Base-by-base conservation (phyloP, 2,888 invertebrate species). In the Cactoblastis cactorum region DNA sequence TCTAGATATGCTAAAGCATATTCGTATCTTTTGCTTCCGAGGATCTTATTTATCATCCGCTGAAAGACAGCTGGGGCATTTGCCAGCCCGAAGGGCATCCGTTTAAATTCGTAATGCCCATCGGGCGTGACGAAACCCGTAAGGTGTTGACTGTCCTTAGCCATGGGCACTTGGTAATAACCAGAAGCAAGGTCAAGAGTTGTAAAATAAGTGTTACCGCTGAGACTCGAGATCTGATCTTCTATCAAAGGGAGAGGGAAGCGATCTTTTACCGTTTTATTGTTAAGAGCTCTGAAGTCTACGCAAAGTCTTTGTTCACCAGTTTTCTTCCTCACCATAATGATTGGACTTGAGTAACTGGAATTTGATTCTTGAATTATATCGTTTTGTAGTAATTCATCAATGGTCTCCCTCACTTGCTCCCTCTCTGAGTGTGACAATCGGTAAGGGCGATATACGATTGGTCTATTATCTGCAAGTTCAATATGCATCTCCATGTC, bases 271-370 rank as follows among this genome's bases (percentile, higher is more conserved):
- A 49, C 14, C 4, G 59, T 62, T 52, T 56, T 61, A 9, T 48
- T 56, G 51, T 65, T 68, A n/a, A 62, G 43, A 6, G 59, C 57
- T 24, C 66, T 51, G 35, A 53, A 64, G 19, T 64, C 60, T 0
- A 62, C 54, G 18, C 59, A 61, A 0, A 62, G 37, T 11, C 62
- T 38, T 17, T 51, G 38, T 22, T 56, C 55, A 4, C 51, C 55
- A 22, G 35, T 48, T 19, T 53, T 51, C 38, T 61, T 59, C 11
- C 22, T 49, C 2, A 61, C 57, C 37, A 61, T 32, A 22, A 56
- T n/a, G 11, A 57, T 55, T 2, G 58, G 61, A 38, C 57, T 58
- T 1, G 61, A 51, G 33, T 53, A 58, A 6, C 53, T 19, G 0
- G 57, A 58, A 1, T 28, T 24, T 0, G 57, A 58, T n/a, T 58